Conservation (phyloP, 2,888 invertebrate species). For the Thyatira batis region DNA sequence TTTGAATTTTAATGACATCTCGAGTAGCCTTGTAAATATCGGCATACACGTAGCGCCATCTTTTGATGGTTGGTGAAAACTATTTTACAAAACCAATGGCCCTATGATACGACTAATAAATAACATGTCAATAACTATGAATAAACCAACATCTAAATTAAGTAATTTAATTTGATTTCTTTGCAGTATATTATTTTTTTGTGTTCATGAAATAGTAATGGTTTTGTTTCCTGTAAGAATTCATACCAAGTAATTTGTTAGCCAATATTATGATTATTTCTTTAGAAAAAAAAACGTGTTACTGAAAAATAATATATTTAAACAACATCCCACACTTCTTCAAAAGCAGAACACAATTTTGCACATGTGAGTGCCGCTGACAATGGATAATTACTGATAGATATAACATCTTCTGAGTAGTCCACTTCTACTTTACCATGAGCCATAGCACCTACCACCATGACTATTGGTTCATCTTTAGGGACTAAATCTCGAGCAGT, state of each 20-base stretch:
- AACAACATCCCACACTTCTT: conserved; percentile 93
- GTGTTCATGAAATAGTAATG: no score
- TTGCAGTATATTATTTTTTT: no score
- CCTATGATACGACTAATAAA: no score
- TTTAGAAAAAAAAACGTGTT: conserved; percentile 3
- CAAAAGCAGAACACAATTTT: conserved; percentile 96
- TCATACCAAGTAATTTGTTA: no score
- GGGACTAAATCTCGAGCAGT: conserved; percentile 91
- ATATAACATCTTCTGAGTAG: conserved; percentile 94
- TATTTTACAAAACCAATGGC: no score
- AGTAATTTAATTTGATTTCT: no score
- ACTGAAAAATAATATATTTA: conserved; percentile 49
- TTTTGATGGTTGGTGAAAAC: neutral
- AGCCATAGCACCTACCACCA: conserved; percentile 98
- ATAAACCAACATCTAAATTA: no score
- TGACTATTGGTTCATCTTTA: conserved; percentile 90
- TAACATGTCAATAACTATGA: no score
- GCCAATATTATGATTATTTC: no score
- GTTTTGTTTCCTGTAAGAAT: no score
- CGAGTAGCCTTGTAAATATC: no score
- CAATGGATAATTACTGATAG: conserved; percentile 97
- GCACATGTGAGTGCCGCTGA: conserved; percentile 98
- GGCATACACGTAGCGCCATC: neutral
- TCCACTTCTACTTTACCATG: conserved; percentile 95
- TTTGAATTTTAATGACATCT: no score